These are phyloP conservation scores for Simalia tracyae DNA, from an alignment of 2,797 vertebrate genomes.

Conservation along the genomic window DNA sequence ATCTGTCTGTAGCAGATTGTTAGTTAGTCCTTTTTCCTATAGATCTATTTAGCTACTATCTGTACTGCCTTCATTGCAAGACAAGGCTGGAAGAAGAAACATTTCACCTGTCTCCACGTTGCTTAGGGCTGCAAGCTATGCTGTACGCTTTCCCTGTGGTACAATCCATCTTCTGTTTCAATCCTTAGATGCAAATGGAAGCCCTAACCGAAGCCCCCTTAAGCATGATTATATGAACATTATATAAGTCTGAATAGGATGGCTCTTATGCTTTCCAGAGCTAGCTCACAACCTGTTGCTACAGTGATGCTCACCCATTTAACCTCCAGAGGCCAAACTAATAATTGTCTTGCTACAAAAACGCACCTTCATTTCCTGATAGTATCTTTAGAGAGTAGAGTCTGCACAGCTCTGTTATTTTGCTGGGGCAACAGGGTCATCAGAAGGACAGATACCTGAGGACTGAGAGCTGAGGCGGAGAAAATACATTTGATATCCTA, in stretches of 20 bases:
- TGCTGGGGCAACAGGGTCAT: not conserved
- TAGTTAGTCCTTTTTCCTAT: not conserved
- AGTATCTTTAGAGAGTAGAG: not conserved
- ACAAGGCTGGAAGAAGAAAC: not conserved
- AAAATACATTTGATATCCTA: conserved; percentile 8
- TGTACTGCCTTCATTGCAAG: not conserved
- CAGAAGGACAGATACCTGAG: not conserved
- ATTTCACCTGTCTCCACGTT: not conserved
- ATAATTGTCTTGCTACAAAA: not conserved
- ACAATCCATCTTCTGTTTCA: not conserved
- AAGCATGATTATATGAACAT: not conserved
- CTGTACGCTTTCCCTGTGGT: not conserved
- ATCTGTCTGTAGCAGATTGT: not conserved
- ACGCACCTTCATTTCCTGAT: not conserved
- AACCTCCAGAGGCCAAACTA: not conserved
- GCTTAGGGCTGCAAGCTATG: not conserved
- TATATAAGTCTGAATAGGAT: not conserved
- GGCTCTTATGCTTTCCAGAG: not conserved
- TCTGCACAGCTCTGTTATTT: not conserved
- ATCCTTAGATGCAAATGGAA: not conserved
- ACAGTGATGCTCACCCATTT: not conserved
- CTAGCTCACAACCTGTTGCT: not conserved
- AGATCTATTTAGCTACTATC: not conserved
- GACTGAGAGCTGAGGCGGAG: not conserved
- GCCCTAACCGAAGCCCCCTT: not conserved